Percentiles rank a stretch among this genome's conserved stretches.
These are phyloP conservation scores for Drosophila lutescens DNA, from an alignment of 2,888 invertebrate species.

Conservation along the genomic window DNA sequence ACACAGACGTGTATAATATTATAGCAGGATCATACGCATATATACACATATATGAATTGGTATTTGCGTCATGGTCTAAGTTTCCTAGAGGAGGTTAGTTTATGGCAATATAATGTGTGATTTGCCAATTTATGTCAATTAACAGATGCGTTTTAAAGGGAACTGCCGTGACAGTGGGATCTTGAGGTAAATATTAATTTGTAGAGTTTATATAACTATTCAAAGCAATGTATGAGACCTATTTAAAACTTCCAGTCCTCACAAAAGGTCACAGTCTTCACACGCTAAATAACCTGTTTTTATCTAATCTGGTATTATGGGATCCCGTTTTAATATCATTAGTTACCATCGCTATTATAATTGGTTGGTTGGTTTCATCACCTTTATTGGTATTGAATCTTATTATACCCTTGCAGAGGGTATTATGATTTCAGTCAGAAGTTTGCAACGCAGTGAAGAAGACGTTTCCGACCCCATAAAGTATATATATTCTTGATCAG, in stretches of 20 bases:
- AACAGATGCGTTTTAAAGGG: background rate
- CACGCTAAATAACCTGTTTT: background rate
- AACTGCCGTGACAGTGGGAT: too few species aligned
- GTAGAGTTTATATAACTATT: background rate
- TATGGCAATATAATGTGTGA: conserved; percentile 19
- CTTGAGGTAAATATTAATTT: background rate
- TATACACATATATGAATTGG: conserved; percentile 2
- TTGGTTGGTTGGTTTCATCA: background rate
- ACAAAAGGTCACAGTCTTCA: too few species aligned
- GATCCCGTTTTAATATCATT: background rate
- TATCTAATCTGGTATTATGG: background rate
- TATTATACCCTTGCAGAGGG: too few species aligned
- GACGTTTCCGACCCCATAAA: too few species aligned
- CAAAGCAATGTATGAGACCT: background rate
- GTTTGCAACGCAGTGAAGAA: too few species aligned
- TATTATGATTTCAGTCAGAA: too few species aligned
- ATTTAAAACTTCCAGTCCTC: too few species aligned
- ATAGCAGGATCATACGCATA: conserved; percentile 34
- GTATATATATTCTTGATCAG: too few species aligned
- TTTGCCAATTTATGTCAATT: conserved; percentile 12
- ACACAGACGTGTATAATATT: conserved; percentile 32
- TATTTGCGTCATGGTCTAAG: conserved; percentile 29
- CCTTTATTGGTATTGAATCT: background rate
- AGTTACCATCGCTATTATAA: background rate
- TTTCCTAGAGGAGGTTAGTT: conserved; percentile 7